Conservation (phyloP, 2,888 invertebrate genomes). For the Zeuzera pyrina region DNA sequence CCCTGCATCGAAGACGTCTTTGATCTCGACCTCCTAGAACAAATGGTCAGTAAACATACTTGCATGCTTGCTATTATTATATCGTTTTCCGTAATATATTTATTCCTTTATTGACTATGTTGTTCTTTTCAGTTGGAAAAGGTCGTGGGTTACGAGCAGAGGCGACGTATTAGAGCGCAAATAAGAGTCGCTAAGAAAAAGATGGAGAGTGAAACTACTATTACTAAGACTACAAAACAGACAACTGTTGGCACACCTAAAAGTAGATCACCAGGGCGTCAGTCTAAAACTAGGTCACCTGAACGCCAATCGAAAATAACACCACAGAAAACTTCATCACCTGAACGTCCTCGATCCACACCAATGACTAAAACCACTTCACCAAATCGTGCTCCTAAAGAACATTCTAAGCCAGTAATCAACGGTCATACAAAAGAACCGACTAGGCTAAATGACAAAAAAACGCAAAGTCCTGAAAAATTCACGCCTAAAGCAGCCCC, state of each 20-base stretch:
- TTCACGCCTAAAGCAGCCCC: conserved; percentile 24
- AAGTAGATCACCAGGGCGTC: conserved; percentile 24
- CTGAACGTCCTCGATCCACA: conserved; percentile 13
- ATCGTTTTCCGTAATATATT: conserved; percentile 18
- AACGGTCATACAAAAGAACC: conserved; percentile 41
- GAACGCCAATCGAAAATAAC: conserved; percentile 28
- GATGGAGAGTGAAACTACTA: conserved; percentile 42
- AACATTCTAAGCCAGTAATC: conserved; percentile 20
- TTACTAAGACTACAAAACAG: conserved; percentile 28
- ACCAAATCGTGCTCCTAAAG: conserved; percentile 19
- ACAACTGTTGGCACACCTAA: conserved; percentile 28
- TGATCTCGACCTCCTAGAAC: conserved; percentile 79
- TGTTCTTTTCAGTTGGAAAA: conserved; percentile 77
- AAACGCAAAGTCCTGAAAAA: conserved; percentile 47
- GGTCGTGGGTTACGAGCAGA: conserved; percentile 82
- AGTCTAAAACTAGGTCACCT: conserved; percentile 29
- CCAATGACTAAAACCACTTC: conserved; percentile 8
- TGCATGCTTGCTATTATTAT: conserved; percentile 21
- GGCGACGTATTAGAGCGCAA: conserved; percentile 83
- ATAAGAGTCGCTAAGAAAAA: conserved; percentile 81
- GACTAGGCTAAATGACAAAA: conserved; percentile 23
- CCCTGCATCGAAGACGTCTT: conserved; percentile 81
- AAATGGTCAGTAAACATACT: conserved; percentile 72
- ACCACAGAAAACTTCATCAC: conserved; percentile 18
- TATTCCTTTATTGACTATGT: conserved; percentile 24